phyloP scores from a whole-genome alignment of 2,797 vertebrate species.

The Phataginus tetradactyla region DNA sequence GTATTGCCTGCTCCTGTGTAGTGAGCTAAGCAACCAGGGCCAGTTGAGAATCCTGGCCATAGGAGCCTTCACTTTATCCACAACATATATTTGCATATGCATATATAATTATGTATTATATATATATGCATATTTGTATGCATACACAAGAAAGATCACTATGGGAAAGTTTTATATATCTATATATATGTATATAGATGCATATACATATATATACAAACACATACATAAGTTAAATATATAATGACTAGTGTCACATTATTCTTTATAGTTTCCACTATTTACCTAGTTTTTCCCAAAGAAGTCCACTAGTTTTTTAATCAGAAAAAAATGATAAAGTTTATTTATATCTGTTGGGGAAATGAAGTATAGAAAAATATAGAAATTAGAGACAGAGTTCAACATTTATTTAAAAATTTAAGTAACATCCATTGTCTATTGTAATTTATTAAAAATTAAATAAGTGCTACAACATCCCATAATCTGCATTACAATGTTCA shows the following conservation, averaged over 20 bases:
- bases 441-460: conserved; percentile 2
- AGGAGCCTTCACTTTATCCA: no score
- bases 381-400: neutral
- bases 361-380: neutral
- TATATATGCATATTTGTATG: neutral
- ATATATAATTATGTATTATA: no score
- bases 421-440: conserved; percentile 15
- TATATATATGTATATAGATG: neutral
- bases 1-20: no score
- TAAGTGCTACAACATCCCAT: neutral
- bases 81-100: no score
- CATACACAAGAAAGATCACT: neutral
- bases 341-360: neutral
- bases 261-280: neutral
- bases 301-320: neutral
- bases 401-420: conserved; percentile 15
- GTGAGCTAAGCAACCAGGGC: no score
- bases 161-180: no score
- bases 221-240: neutral
- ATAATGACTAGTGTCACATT: neutral
- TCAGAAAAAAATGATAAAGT: neutral
- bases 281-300: neutral
- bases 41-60: no score
- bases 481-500: neutral
- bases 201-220: no score